These are phyloP conservation scores for Patiria pectinifera DNA, from an alignment of 53 echinoderm and acorn worm genomes.

Conservation along the genomic window DNA sequence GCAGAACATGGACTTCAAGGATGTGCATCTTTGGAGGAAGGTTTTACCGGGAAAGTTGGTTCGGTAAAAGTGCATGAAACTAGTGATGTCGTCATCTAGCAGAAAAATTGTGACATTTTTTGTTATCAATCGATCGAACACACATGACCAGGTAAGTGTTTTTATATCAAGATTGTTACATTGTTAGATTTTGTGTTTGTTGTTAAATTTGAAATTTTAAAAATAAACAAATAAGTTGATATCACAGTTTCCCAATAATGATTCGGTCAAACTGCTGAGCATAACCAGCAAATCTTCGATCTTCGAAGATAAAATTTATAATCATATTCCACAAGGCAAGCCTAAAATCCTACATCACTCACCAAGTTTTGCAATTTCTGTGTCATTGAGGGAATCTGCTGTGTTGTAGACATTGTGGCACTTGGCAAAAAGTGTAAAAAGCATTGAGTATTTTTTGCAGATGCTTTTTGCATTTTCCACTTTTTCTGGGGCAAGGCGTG, in stretches of 20 bases:
- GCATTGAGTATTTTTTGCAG: neutral
- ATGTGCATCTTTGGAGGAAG: conserved; percentile 46
- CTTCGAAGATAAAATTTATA: too few relatives aligned
- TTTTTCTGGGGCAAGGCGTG: conserved; percentile 1
- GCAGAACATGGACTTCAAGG: conserved; percentile 22
- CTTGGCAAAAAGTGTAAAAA: conserved; percentile 1
- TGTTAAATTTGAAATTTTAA: neutral
- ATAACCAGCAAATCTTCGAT: too few relatives aligned
- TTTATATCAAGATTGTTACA: neutral
- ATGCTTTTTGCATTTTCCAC: neutral
- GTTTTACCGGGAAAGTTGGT: neutral
- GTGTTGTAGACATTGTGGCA: conserved; percentile 38
- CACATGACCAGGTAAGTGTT: neutral
- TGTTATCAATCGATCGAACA: neutral
- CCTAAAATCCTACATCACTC: neutral
- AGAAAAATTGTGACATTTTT: too few relatives aligned
- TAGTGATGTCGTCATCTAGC: neutral
- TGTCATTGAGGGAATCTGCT: neutral
- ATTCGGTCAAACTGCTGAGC: neutral
- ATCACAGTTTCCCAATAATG: neutral
- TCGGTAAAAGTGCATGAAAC: conserved; percentile 7
- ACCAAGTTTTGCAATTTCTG: neutral
- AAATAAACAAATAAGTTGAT: neutral
- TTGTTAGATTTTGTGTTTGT: neutral
- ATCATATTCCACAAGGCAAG: too few relatives aligned